Conservation (phyloP, 1,140 invertebrate species). For the Meloidogyne floridensis region DNA sequence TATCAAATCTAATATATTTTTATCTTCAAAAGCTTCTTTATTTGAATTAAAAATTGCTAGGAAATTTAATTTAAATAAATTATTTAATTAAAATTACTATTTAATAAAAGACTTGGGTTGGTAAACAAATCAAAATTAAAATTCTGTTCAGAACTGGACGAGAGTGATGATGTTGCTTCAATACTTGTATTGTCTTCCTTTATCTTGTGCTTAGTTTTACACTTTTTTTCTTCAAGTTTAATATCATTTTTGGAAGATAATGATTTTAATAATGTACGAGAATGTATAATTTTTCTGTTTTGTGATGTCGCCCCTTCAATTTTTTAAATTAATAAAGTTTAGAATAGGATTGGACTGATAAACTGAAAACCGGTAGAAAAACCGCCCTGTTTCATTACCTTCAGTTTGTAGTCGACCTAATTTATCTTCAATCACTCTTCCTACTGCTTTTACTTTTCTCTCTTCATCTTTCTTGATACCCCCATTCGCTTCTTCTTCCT, state of each 20-base stretch:
- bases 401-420: too few species aligned
- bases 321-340: too few species aligned
- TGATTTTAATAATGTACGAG: neutral
- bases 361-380: too few species aligned
- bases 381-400: too few species aligned
- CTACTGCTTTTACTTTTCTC: neutral
- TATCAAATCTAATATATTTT: neutral
- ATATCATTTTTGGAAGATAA: neutral
- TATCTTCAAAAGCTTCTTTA: neutral
- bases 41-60: neutral
- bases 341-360: too few species aligned
- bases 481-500: too few species aligned
- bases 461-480: neutral
- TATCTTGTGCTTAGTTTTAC: neutral
- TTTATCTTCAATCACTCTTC: neutral
- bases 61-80: too few species aligned
- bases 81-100: neutral
- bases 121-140: neutral
- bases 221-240: neutral
- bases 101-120: neutral
- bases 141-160: neutral
- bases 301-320: too few species aligned
- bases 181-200: neutral
- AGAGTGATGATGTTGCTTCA: neutral
- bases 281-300: neutral